phyloP scores from a whole-genome alignment of 2,888 invertebrate species.

The Frankliniella fusca region DNA sequence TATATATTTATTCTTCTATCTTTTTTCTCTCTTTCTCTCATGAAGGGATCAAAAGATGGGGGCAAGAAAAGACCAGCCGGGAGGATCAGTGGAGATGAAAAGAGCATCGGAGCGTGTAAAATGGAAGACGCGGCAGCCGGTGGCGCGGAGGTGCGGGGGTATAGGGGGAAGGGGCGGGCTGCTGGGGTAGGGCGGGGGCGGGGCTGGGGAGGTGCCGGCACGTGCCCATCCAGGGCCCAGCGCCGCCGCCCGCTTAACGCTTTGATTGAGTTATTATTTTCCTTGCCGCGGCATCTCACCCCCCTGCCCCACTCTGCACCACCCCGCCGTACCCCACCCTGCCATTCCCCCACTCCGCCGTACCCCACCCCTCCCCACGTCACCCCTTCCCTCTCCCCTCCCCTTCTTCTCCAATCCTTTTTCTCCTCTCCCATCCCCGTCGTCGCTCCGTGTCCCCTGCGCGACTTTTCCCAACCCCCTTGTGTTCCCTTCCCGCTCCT shows the following conservation, averaged over 20 bases:
- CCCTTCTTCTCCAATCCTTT: neutral
- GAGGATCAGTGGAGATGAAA: slow-evolving; percentile 26
- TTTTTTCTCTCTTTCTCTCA: neutral
- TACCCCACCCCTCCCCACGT: neutral
- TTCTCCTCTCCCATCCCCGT: neutral
- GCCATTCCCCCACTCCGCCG: neutral
- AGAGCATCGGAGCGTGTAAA: slow-evolving; percentile 23
- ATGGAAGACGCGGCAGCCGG: slow-evolving; percentile 9
- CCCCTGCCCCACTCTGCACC: neutral
- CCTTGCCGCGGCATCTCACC: neutral
- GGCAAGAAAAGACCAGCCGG: neutral
- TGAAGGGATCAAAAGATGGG: slow-evolving; percentile 22
- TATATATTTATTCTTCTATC: neutral
- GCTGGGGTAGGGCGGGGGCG: neutral
- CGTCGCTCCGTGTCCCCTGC: neutral
- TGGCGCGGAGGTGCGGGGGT: neutral
- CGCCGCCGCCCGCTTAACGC: slow-evolving; percentile 4
- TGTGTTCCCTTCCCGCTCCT: neutral
- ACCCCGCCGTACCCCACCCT: neutral
- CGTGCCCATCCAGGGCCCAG: neutral
- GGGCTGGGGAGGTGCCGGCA: neutral
- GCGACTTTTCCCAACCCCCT: neutral
- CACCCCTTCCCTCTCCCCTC: too few relatives aligned
- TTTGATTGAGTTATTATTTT: slow-evolving; percentile 19
- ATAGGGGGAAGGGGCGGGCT: neutral